These are phyloP conservation scores for Tetramorium alpestre DNA, from an alignment of 1,140 invertebrate genomes.

Conservation along the genomic window DNA sequence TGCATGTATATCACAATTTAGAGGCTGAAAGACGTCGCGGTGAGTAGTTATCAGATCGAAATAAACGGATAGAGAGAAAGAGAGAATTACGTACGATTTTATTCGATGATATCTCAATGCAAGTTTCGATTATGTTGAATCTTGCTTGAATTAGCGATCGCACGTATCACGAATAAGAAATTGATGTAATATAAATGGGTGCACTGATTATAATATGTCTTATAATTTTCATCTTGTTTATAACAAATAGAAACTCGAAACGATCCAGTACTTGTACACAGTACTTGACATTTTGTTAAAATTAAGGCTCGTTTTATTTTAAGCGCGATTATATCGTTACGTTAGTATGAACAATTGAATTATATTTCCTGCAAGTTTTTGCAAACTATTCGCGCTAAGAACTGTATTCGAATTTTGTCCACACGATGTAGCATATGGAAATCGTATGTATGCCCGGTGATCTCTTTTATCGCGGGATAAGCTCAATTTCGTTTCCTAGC, in stretches of 20 bases:
- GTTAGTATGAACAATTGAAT: neutral
- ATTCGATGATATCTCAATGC: conserved; percentile 32
- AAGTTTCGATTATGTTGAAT: conserved; percentile 36
- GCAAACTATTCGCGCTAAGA: neutral
- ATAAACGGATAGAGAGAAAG: neutral
- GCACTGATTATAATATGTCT: neutral
- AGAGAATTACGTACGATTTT: conserved; percentile 7
- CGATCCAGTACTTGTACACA: neutral
- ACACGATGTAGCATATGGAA: conserved; percentile 23
- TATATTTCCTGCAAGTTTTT: neutral
- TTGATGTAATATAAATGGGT: neutral
- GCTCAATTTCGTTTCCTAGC: conserved; percentile 31
- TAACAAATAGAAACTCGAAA: neutral
- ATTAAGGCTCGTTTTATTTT: neutral
- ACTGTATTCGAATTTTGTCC: neutral
- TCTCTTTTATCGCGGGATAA: conserved; percentile 39
- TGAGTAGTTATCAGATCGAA: conserved; percentile 36
- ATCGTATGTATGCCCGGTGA: neutral
- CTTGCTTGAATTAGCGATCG: conserved; percentile 11
- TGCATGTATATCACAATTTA: conserved; percentile 75
- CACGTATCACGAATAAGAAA: conserved; percentile 5
- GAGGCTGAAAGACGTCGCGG: conserved; percentile 53
- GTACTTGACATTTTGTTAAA: neutral
- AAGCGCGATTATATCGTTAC: neutral
- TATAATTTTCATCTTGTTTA: neutral